These are phyloP conservation scores for Sebastes flavidus DNA, from an alignment of 2,797 vertebrate species.

Conservation along the genomic window DNA sequence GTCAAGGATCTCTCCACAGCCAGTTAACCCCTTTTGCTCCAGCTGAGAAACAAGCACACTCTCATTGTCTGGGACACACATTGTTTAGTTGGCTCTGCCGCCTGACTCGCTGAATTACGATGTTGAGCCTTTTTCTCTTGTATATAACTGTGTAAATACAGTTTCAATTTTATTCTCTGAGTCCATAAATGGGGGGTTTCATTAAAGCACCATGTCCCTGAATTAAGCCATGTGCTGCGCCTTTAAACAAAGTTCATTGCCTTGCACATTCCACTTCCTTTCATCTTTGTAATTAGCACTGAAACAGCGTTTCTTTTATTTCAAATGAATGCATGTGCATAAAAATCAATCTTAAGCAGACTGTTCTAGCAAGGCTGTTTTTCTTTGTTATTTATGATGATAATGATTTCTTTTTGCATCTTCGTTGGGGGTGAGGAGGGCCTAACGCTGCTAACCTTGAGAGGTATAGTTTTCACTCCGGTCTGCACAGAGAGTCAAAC, in stretches of 20 bases:
- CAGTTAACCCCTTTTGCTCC: constrained; percentile 73
- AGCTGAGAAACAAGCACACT: constrained; percentile 64
- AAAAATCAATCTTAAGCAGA: constrained; percentile 81
- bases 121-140: constrained; percentile 4
- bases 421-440: constrained; percentile 49
- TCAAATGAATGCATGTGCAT: constrained; percentile 85
- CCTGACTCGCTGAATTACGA: constrained; percentile 35
- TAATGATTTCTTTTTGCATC: constrained; percentile 71
- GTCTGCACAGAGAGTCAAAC: constrained; percentile 11
- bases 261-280: constrained; percentile 79
- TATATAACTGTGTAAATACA: constrained; percentile 34
- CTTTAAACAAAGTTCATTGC: constrained; percentile 82
- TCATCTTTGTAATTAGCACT: constrained; percentile 85
- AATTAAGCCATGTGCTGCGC: constrained; percentile 62
- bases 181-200: constrained; percentile 55
- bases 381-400: constrained; percentile 84
- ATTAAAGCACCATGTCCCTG: constrained; percentile 69
- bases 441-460: constrained; percentile 73
- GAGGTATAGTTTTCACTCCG: constrained; percentile 50
- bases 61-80: constrained; percentile 60
- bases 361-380: constrained; percentile 76
- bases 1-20: constrained; percentile 85
- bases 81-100: constrained; percentile 38
- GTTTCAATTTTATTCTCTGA: constrained; percentile 37
- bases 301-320: constrained; percentile 84